Evolutionary conservation across 2,888 invertebrate species (phyloP).

Genomic region (Chymomyza procnemis): DNA sequence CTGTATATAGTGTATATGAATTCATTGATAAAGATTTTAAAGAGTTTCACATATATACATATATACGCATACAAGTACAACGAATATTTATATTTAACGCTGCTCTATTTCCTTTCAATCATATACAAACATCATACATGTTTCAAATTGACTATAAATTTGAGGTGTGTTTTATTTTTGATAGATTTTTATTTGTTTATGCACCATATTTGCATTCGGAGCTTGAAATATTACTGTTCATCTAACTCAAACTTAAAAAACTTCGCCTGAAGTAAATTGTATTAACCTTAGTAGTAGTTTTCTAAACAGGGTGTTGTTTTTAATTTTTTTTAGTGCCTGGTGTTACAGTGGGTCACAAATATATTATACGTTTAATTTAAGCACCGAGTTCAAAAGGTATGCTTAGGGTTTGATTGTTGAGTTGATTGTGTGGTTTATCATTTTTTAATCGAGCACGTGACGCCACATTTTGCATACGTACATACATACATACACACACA

Average conservation of each 20-base stretch:
- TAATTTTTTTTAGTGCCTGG: background rate
- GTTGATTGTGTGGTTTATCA: background rate
- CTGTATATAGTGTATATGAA: background rate
- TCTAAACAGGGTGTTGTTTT: conserved; percentile 31
- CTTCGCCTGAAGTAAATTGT: conserved; percentile 22
- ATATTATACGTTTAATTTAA: conserved; percentile 9
- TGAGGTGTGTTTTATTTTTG: background rate
- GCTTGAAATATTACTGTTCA: background rate
- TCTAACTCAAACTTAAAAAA: background rate
- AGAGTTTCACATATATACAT: conserved; percentile 39
- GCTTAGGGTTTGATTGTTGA: background rate
- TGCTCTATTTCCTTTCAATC: background rate
- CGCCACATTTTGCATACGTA: background rate
- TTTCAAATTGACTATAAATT: conserved; percentile 55
- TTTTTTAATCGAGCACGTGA: background rate
- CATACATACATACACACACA: background rate
- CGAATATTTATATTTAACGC: conserved; percentile 29
- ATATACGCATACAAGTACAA: conserved; percentile 1
- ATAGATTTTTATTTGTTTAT: conserved; percentile 7
- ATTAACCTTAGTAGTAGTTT: conserved; percentile 69
- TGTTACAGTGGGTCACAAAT: background rate
- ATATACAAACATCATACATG: conserved; percentile 33
- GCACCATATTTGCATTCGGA: background rate
- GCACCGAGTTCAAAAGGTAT: no score
- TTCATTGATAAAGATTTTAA: conserved; percentile 19